Evolutionary conservation across 2,797 vertebrate species (phyloP).

Genomic region (Tragelaphus oryx): DNA sequence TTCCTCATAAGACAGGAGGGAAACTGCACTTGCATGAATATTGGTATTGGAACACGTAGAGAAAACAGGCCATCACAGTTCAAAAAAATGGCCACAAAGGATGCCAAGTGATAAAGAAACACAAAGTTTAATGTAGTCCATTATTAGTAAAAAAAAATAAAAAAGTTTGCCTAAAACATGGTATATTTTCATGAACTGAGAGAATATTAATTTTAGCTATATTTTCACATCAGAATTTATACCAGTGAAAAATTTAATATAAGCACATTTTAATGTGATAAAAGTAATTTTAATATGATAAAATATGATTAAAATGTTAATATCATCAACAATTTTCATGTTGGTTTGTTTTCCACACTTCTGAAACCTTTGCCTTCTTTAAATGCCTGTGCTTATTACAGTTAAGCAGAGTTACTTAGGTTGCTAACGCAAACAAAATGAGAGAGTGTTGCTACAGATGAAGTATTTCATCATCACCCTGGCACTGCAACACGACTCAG

Average conservation of each 20-base stretch:
- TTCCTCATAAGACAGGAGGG: background rate
- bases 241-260: background rate
- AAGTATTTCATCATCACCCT: slow-evolving; percentile 39
- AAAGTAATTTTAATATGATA: background rate
- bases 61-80: background rate
- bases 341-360: background rate
- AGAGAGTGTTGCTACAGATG: background rate
- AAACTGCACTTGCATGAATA: background rate
- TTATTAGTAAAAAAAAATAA: background rate
- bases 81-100: background rate
- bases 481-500: background rate
- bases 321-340: background rate
- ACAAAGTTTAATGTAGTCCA: background rate
- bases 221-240: background rate
- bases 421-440: slow-evolving; percentile 49
- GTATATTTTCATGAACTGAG: background rate
- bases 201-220: background rate
- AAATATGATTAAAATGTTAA: background rate
- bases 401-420: background rate
- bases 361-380: background rate
- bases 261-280: background rate
- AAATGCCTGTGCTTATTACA: background rate
- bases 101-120: background rate
- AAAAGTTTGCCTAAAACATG: background rate
- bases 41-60: background rate